These are phyloP conservation scores for Dynastes grantii DNA, from an alignment of 2,888 invertebrate species.

Conservation along the genomic window DNA sequence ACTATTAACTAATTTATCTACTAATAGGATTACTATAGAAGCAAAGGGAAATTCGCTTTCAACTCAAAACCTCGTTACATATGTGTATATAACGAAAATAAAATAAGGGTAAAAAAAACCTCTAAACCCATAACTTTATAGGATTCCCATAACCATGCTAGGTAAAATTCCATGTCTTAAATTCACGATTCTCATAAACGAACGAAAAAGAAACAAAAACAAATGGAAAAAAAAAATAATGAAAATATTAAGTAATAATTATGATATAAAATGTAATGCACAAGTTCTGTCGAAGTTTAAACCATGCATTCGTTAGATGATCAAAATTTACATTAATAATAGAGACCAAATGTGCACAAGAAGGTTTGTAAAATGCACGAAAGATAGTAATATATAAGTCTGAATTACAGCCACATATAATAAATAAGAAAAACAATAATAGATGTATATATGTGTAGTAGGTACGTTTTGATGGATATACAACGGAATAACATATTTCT, in stretches of 20 bases:
- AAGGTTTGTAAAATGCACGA: slow-evolving; percentile 49
- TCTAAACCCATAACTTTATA: slow-evolving; percentile 43
- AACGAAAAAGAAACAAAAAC: slow-evolving; percentile 38
- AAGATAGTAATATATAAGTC: slow-evolving; percentile 38
- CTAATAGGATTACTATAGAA: slow-evolving; percentile 22
- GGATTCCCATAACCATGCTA: slow-evolving; percentile 51
- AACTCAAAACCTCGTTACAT: slow-evolving; percentile 13
- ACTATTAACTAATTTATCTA: slow-evolving; percentile 35
- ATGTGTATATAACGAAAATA: slow-evolving; percentile 8
- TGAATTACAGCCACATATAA: slow-evolving; percentile 48
- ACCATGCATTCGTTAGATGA: slow-evolving; percentile 48
- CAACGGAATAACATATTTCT: background rate
- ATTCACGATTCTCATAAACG: slow-evolving; percentile 41
- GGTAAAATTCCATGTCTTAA: slow-evolving; percentile 36
- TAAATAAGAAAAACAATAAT: slow-evolving; percentile 42
- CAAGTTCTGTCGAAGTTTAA: slow-evolving; percentile 48
- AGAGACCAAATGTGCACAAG: slow-evolving; percentile 51
- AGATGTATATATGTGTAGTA: background rate
- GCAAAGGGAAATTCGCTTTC: background rate
- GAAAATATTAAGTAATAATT: slow-evolving; percentile 30
- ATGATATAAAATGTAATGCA: slow-evolving; percentile 42
- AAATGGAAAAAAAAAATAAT: slow-evolving; percentile 27
- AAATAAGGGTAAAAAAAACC: slow-evolving; percentile 27
- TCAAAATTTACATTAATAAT: slow-evolving; percentile 48
- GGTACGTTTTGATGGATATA: slow-evolving; percentile 24